These are phyloP conservation scores for Pachycephala philippinensis DNA, from an alignment of 2,113 vertebrate genomes.

Conservation along the genomic window DNA sequence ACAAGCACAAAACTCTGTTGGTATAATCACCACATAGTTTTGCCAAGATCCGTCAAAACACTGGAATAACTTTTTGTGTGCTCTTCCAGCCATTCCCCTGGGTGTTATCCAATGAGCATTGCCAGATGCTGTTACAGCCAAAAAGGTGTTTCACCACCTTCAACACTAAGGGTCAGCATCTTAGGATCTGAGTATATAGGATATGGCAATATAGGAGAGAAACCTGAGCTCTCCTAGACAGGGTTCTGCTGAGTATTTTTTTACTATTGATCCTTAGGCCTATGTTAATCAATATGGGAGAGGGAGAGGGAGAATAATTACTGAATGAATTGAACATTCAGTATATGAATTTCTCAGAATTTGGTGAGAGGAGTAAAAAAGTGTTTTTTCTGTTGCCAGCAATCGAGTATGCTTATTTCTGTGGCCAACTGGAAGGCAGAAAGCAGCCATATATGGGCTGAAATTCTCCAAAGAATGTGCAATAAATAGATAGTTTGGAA, in stretches of 20 bases:
- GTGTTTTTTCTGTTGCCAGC: not conserved
- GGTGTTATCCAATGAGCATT: not conserved
- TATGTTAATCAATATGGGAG: not conserved
- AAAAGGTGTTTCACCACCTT: not conserved
- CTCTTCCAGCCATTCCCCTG: not conserved
- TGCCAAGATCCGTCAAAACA: not conserved
- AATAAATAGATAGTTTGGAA: slow-evolving; percentile 25
- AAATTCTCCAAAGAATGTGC: slow-evolving; percentile 15
- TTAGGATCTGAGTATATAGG: not conserved
- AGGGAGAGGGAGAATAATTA: not conserved
- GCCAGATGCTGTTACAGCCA: not conserved
- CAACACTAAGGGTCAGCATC: rapidly evolving
- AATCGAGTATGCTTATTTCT: not conserved
- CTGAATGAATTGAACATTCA: not conserved
- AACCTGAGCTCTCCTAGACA: not conserved
- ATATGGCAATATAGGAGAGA: not conserved
- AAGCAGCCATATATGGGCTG: slow-evolving; percentile 12
- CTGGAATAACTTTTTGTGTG: not conserved
- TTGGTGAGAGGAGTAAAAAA: not conserved
- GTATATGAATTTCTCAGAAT: not conserved
- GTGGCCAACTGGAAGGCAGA: not conserved
- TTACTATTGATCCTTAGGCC: not conserved
- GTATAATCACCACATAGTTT: not conserved
- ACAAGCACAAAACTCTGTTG: not conserved
- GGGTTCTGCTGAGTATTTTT: not conserved